phyloP scores from a whole-genome alignment of 2,113 vertebrate species.

The Triplophysa dalaica region DNA sequence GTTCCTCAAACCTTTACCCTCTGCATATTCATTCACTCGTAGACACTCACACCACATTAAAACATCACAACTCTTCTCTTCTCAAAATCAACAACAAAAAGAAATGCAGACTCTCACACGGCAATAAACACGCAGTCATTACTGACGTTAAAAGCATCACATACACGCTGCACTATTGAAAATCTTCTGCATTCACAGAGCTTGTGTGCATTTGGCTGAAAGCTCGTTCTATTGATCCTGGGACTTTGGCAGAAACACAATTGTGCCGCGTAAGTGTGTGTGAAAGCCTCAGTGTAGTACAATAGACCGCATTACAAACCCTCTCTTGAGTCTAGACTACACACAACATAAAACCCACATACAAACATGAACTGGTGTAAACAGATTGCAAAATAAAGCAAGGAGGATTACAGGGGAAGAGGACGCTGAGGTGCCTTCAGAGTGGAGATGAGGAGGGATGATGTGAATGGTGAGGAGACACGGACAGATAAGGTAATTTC shows the following conservation, averaged over 20 bases:
- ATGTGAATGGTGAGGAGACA: conserved; percentile 28
- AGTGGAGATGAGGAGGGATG: conserved; percentile 31
- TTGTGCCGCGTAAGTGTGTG: conserved; percentile 34
- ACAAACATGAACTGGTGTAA: neutral
- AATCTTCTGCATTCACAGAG: conserved; percentile 22
- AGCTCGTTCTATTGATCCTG: conserved; percentile 33
- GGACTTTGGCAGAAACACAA: conserved; percentile 17
- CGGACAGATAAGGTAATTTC: conserved; percentile 58
- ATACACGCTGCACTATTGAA: neutral
- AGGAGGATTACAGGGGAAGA: neutral
- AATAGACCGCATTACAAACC: conserved; percentile 63
- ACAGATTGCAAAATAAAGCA: neutral
- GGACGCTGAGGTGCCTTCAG: neutral
- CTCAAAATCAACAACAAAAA: conserved; percentile 5
- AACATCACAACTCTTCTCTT: neutral
- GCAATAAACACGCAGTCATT: neutral
- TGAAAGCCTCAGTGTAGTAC: conserved; percentile 51
- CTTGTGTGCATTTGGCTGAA: conserved; percentile 15
- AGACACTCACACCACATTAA: neutral
- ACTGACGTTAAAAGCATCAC: neutral
- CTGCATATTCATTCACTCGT: neutral
- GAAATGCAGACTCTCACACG: neutral
- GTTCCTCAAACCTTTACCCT: neutral
- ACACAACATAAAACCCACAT: conserved; percentile 16
- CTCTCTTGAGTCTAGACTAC: conserved; percentile 39